Percentiles rank a stretch among this genome's conserved stretches.
phyloP scores from a whole-genome alignment of 2,113 vertebrate species.

The Apteryx mantelli region DNA sequence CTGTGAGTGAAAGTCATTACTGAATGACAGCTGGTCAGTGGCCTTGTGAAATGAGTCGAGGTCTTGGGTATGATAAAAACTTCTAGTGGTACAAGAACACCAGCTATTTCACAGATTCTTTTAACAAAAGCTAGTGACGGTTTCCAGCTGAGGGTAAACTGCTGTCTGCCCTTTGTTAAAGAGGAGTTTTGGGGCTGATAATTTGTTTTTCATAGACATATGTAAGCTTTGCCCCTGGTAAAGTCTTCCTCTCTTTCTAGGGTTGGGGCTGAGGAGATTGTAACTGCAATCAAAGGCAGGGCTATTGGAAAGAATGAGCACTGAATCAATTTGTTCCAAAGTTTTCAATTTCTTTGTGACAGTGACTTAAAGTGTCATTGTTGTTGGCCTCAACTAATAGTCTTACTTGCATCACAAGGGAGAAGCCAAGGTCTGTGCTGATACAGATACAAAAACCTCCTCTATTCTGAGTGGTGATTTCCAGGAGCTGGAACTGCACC shows the following conservation, averaged over 20 bases:
- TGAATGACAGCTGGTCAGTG: neutral
- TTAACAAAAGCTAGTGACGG: neutral
- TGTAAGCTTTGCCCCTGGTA: neutral
- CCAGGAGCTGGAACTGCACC: neutral
- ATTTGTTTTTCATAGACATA: neutral
- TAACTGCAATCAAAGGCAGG: neutral
- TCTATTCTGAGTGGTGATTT: neutral
- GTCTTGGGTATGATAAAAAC: rapidly evolving
- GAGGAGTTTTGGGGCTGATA: neutral
- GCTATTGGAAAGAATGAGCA: neutral
- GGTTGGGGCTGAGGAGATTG: neutral
- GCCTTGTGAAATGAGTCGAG: neutral
- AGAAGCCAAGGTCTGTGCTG: neutral
- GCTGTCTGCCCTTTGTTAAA: neutral
- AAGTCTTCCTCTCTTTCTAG: neutral
- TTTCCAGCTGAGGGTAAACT: neutral
- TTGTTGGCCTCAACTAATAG: neutral
- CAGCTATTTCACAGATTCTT: neutral
- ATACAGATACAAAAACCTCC: neutral
- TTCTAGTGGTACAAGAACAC: neutral
- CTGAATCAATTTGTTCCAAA: neutral
- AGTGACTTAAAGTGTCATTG: neutral
- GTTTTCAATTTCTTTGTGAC: neutral
- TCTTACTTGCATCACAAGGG: neutral
- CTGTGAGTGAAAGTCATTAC: neutral